A percentile compares a stretch with the other conserved stretches of the same genome.
These are phyloP conservation scores for Narcine bancroftii DNA, from an alignment of 2,113 vertebrate species.

Conservation along the genomic window DNA sequence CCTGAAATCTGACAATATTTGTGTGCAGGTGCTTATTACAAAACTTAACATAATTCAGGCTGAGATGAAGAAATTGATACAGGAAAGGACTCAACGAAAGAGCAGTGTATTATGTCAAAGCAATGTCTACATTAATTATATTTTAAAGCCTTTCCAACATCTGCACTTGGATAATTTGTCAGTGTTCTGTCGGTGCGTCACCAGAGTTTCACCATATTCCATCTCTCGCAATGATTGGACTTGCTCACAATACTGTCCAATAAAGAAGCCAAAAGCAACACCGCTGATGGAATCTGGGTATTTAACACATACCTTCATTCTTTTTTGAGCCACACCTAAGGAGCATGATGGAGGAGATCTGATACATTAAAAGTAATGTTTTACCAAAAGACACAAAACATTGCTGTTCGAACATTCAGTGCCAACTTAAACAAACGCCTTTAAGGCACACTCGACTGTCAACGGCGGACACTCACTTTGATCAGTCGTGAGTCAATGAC, in stretches of 20 bases:
- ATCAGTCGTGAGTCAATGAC: background rate
- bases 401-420: conserved; percentile 14
- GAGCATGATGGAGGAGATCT: background rate
- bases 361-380: background rate
- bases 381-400: conserved; percentile 10
- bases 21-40: background rate
- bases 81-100: background rate
- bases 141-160: background rate
- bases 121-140: background rate
- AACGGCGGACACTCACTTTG: background rate
- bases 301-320: background rate
- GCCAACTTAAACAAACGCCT: conserved; percentile 5
- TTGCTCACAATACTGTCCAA: background rate
- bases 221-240: background rate
- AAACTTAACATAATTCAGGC: background rate
- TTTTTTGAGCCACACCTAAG: background rate
- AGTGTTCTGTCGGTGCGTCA: background rate
- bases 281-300: background rate
- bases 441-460: background rate
- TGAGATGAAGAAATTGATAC: background rate
- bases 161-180: background rate
- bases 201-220: background rate
- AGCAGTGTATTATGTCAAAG: background rate
- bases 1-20: background rate
- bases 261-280: background rate